A percentile compares a stretch with the other conserved stretches of the same genome.
phyloP scores from a whole-genome alignment of 2,797 vertebrate genomes.

The Podargus strigoides region DNA sequence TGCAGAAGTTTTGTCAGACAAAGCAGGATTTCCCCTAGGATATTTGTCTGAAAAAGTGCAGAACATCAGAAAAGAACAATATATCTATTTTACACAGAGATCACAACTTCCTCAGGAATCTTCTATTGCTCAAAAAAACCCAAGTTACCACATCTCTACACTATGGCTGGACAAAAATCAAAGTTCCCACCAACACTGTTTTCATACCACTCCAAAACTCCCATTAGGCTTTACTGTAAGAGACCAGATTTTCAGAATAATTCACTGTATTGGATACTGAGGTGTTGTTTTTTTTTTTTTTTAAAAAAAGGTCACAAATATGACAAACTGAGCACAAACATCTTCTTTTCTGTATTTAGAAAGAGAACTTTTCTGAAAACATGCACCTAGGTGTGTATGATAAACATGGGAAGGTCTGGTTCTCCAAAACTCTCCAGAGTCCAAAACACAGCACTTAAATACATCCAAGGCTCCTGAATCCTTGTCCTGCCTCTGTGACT shows the following conservation, averaged over 20 bases:
- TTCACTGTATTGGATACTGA: background rate
- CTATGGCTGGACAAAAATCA: background rate
- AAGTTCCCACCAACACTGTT: background rate
- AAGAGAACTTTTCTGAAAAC: background rate
- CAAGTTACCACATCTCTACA: background rate
- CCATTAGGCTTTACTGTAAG: background rate
- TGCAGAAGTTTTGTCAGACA: background rate
- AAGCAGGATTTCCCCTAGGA: background rate
- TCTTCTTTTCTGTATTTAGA: background rate
- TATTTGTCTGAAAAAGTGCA: background rate
- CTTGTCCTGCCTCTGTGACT: background rate
- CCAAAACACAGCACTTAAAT: background rate
- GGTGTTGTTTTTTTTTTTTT: no score
- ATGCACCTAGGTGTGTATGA: background rate
- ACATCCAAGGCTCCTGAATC: background rate
- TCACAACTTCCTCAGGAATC: background rate
- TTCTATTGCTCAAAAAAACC: background rate
- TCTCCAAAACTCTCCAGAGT: background rate
- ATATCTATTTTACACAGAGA: background rate
- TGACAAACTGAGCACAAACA: background rate
- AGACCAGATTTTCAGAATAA: background rate
- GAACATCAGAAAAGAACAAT: background rate
- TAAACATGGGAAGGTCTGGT: background rate
- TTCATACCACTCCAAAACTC: background rate
- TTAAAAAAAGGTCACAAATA: background rate